Base-by-base conservation (phyloP, 2,888 invertebrate species). In the Ernsta delagoae region DNA sequence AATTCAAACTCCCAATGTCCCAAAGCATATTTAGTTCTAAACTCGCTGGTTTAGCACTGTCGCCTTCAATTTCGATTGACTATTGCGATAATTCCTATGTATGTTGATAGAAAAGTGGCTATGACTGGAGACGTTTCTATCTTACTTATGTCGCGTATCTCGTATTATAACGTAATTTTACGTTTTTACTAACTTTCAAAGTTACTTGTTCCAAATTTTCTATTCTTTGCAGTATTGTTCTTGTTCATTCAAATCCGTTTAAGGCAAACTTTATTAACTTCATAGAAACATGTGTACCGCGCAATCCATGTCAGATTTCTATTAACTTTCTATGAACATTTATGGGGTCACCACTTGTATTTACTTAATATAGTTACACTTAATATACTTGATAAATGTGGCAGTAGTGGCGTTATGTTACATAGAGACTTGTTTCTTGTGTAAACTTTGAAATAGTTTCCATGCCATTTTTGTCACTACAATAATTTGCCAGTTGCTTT, bases 251-350 rank as follows among this genome's bases (percentile, higher is more conserved):
- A 53, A 16, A 3, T 50, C 60, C 39, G 50, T 50, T 62, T 62
- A 39, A 5, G 39, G 39, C 12, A 64, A 56, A 24, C 11, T 31
- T 41, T 43, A 57, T 41, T 45, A 48, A 59, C 50, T 66, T 66
- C 59, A 50, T 9, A 60, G 66, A 66, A 59, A 41, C 66, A 66
- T 66, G 41, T 48, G 57, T 65, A 24, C 31, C 9, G 9, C 59
- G 59, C 31, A 36, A 57, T 48, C 62, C n/a, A 68, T 57, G 56
- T 68, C 57, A 45, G 68, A 62, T 57, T 62, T 62, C 57, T 56
- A 68, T 62, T 67, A 61, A 56, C 62, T 68, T 68, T 68, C 68
- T 68, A 68, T 68, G 68, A 57, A 62, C 68, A 68, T 61, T 61
- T 62, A 68, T 62, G 68, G 62, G 57, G 62, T 57, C 68, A 67